Conservation (phyloP, 2,113 vertebrate species). For the Gopherus flavomarginatus region DNA sequence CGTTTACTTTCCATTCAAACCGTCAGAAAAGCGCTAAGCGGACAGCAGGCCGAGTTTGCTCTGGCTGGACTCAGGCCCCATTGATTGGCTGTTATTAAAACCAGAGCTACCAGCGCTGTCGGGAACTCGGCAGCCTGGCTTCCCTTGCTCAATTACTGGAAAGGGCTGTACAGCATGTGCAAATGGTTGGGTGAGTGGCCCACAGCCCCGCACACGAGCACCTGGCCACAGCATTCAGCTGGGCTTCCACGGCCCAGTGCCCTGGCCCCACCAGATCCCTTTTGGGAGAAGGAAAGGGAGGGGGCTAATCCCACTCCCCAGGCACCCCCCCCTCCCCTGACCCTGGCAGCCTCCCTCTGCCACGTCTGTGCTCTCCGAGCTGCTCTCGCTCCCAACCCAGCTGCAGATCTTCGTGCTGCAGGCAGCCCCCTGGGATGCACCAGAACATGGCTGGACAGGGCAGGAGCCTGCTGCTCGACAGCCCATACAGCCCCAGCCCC, state of each 20-base stretch:
- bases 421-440: not conserved
- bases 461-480: not conserved
- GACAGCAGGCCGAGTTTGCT: slow-evolving; percentile 14
- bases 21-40: not conserved
- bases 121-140: slow-evolving; percentile 66
- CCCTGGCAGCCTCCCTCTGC: not conserved
- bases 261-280: not conserved
- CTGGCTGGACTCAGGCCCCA: slow-evolving; percentile 54
- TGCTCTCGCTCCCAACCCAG: not conserved
- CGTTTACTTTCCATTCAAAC: not conserved
- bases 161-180: slow-evolving; percentile 7
- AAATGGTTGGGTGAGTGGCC: not conserved
- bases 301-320: not conserved
- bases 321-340: not conserved
- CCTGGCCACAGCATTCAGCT: not conserved
- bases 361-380: not conserved
- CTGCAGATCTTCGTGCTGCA: not conserved
- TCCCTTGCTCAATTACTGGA: slow-evolving; percentile 51
- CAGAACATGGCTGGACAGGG: accelerated
- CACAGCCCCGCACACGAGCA: not conserved
- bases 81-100: slow-evolving; percentile 75
- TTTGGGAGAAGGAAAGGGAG: not conserved
- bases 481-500: not conserved
- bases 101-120: slow-evolving; percentile 60
- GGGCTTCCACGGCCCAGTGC: not conserved